Conservation (phyloP, 2,888 invertebrate genomes). For the Blastobasis lacticolella region DNA sequence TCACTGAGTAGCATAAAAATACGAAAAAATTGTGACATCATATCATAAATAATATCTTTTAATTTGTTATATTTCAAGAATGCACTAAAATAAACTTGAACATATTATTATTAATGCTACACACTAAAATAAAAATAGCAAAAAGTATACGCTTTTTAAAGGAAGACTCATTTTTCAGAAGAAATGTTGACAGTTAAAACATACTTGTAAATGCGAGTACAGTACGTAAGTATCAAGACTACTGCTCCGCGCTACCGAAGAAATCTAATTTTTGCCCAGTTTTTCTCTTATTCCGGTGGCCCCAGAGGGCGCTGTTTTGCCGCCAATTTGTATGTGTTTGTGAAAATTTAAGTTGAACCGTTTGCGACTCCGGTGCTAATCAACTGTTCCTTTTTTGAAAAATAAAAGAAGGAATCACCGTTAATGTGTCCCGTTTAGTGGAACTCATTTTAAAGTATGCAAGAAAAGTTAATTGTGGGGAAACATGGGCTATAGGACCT, state of each 20-base stretch:
- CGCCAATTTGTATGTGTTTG: constrained; percentile 69
- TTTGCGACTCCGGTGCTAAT: constrained; percentile 28
- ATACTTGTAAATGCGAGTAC: no score
- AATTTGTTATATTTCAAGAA: no score
- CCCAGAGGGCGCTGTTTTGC: constrained; percentile 47
- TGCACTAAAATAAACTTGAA: no score
- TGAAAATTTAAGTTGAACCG: constrained; percentile 54
- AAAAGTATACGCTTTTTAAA: no score
- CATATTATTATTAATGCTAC: no score
- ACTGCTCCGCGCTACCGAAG: constrained; percentile 27
- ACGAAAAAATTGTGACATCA: no score
- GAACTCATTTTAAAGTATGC: neutral
- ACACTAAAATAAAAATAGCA: no score
- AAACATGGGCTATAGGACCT: no score
- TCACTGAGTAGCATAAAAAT: no score
- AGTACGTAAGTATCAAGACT: constrained; percentile 40
- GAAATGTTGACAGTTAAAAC: no score
- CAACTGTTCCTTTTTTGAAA: constrained; percentile 12
- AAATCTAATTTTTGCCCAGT: constrained; percentile 70
- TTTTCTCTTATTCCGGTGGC: constrained; percentile 57
- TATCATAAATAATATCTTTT: no score
- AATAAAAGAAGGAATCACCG: neutral
- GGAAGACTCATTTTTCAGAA: no score
- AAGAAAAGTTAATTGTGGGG: neutral
- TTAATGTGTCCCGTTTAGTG: neutral